Conservation (phyloP, 2,113 vertebrate genomes). For the Macquaria australasica region DNA sequence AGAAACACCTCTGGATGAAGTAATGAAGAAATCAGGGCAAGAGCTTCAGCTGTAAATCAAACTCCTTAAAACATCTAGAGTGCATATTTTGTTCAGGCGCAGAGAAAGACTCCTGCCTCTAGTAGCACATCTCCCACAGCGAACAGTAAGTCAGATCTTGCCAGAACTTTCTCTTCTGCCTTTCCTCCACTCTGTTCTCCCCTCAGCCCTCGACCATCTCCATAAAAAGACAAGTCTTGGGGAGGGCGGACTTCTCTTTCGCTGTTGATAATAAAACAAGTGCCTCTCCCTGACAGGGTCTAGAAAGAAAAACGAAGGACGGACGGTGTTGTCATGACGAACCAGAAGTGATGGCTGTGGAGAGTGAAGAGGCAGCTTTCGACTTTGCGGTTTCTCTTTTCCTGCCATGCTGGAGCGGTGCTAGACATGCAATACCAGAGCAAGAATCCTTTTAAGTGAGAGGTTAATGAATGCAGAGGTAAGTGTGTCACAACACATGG, state of each 20-base stretch:
- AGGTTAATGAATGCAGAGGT: slow-evolving; percentile 16
- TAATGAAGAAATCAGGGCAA: slow-evolving; percentile 20
- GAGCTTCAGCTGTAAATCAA: slow-evolving; percentile 50
- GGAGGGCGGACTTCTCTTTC: slow-evolving; percentile 65
- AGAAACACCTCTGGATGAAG: slow-evolving; percentile 40
- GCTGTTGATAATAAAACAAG: slow-evolving; percentile 79
- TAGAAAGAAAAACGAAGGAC: slow-evolving; percentile 45
- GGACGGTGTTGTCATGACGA: slow-evolving; percentile 60
- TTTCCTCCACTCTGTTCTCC: slow-evolving; percentile 38
- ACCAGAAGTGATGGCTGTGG: slow-evolving; percentile 53
- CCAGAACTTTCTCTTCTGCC: slow-evolving; percentile 61
- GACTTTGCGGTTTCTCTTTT: not conserved
- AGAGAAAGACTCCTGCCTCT: slow-evolving; percentile 22
- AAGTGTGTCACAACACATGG: slow-evolving; percentile 3
- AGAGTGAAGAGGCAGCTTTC: slow-evolving; percentile 6
- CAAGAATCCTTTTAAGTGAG: not conserved
- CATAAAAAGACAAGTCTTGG: slow-evolving; percentile 80
- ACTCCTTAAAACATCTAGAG: slow-evolving; percentile 36
- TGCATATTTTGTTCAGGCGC: slow-evolving; percentile 37
- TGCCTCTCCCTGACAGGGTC: slow-evolving; percentile 58
- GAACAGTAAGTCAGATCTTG: slow-evolving; percentile 50
- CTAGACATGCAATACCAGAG: not conserved
- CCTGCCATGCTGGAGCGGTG: not conserved
- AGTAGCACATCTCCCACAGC: slow-evolving; percentile 39
- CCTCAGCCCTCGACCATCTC: slow-evolving; percentile 59